Evolutionary conservation across 2,113 vertebrate species (phyloP).

Genomic region (Hippoglossus stenolepis): DNA sequence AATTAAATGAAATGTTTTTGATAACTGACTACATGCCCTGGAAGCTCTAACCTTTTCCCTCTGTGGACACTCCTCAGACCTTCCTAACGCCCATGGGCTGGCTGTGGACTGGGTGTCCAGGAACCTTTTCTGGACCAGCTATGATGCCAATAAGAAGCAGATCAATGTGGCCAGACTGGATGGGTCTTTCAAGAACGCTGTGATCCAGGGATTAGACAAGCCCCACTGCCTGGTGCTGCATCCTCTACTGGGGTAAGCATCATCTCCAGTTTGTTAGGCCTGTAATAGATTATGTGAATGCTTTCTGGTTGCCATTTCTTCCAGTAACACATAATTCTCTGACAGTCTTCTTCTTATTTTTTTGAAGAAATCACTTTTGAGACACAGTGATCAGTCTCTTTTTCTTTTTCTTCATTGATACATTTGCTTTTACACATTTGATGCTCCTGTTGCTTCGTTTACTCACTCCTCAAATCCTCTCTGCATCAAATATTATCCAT

Average conservation of each 20-base stretch:
- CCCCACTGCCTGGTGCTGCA: conserved; percentile 93
- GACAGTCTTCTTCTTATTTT: not conserved
- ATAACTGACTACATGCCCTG: not conserved
- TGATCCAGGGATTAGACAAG: conserved; percentile 95
- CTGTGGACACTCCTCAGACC: conserved; percentile 79
- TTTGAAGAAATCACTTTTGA: too few relatives aligned
- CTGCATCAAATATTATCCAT: not conserved
- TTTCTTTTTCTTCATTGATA: not conserved
- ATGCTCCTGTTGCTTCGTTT: not conserved
- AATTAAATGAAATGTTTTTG: not conserved
- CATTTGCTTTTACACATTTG: not conserved
- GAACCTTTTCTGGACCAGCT: conserved; percentile 98
- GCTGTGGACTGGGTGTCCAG: conserved; percentile 98
- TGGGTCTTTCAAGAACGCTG: conserved; percentile 96
- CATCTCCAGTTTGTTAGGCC: not conserved
- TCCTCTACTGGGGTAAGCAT: conserved; percentile 87
- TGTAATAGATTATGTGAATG: not conserved
- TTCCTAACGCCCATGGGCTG: conserved; percentile 94
- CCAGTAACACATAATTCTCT: not conserved
- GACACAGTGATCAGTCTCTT: not conserved
- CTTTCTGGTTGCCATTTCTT: not conserved
- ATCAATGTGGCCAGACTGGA: conserved; percentile 96
- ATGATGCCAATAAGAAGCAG: conserved; percentile 95
- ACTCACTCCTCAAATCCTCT: not conserved
- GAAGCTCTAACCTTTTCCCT: not conserved